A percentile compares a stretch with the other conserved stretches of the same genome.
Evolutionary conservation across 2,888 invertebrate genomes (phyloP).

Genomic region (Drosophila crucigera): DNA sequence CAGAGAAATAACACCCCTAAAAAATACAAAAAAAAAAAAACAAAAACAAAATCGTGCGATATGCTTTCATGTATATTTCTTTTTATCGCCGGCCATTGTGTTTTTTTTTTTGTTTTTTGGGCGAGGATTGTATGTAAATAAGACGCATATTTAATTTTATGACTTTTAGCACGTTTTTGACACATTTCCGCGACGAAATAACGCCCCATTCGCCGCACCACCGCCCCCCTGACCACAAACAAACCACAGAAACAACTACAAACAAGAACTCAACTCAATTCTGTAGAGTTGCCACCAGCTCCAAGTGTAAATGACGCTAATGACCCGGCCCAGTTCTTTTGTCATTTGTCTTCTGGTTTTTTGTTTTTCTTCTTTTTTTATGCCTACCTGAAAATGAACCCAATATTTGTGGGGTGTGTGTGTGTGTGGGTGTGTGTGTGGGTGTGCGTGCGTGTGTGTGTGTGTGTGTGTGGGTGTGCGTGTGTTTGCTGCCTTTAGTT

Average conservation of each 20-base stretch:
- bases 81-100: constrained; percentile 65
- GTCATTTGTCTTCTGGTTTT: constrained; percentile 66
- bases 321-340: constrained; percentile 74
- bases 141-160: constrained; percentile 81
- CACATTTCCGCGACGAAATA: constrained; percentile 74
- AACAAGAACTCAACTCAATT: constrained; percentile 3
- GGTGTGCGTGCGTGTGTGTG: constrained; percentile 2
- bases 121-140: constrained; percentile 70
- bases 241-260: constrained; percentile 1
- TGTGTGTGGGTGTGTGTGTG: background rate
- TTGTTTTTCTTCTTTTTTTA: constrained; percentile 4
- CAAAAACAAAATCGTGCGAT: constrained; percentile 21
- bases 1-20: constrained; percentile 12
- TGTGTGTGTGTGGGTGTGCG: constrained; percentile 14
- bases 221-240: background rate
- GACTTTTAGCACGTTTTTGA: constrained; percentile 82
- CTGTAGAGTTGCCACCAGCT: constrained; percentile 39
- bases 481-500: constrained; percentile 44
- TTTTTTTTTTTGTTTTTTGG: constrained; percentile 23
- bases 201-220: constrained; percentile 1
- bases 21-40: background rate
- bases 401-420: constrained; percentile 30
- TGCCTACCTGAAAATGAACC: constrained; percentile 8
- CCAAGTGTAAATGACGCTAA: constrained; percentile 81
- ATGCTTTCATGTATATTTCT: constrained; percentile 17